Evolutionary conservation across 2,797 vertebrate species (phyloP).

Genomic region (Falco rusticolus): DNA sequence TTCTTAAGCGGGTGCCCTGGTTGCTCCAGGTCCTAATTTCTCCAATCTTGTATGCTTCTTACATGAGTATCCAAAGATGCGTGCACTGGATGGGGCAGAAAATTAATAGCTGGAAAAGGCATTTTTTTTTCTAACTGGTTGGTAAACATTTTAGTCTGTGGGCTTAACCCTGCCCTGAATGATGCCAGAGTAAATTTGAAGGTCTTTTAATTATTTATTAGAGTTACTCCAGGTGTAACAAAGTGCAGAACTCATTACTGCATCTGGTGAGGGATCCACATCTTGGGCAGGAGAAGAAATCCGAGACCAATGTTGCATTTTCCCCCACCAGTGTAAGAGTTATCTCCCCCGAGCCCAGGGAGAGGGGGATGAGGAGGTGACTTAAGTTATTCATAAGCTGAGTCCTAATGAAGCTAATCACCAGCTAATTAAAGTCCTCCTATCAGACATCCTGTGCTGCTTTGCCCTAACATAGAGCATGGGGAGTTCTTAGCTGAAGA

Average conservation of each 20-base stretch:
- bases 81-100: not conserved
- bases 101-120: not conserved
- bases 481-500: conserved; percentile 6
- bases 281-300: not conserved
- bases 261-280: accelerated
- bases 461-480: not conserved
- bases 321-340: not conserved
- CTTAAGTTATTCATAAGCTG: not conserved
- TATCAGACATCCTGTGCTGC: not conserved
- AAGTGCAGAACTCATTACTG: not conserved
- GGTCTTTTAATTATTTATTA: not conserved
- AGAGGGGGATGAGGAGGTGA: not conserved
- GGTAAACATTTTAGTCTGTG: not conserved
- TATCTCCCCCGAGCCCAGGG: not conserved
- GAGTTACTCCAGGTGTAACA: not conserved
- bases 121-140: not conserved
- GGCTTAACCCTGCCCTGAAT: not conserved
- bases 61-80: not conserved
- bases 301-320: not conserved
- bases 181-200: not conserved
- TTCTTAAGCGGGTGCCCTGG: not conserved
- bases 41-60: not conserved
- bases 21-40: not conserved
- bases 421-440: not conserved
- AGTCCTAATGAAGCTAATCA: conserved; percentile 36